Conservation (phyloP, 2,888 invertebrate species). For the Altica lythri region DNA sequence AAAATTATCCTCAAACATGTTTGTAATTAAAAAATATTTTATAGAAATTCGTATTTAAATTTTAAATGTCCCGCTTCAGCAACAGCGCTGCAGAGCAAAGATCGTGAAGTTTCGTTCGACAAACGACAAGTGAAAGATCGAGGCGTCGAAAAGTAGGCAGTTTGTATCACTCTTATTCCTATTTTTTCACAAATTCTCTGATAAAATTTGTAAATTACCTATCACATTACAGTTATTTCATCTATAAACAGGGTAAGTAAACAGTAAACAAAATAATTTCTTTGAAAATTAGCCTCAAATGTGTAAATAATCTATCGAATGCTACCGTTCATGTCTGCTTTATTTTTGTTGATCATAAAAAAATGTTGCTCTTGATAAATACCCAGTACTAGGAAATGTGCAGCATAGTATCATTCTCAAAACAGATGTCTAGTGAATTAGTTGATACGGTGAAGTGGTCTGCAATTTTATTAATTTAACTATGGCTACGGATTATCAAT, state of each 20-base stretch:
- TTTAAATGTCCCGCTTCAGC: conserved; percentile 1
- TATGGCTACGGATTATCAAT: conserved; percentile 53
- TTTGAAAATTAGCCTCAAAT: conserved; percentile 21
- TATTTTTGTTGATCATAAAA: conserved; percentile 47
- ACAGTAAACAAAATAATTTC: conserved; percentile 7
- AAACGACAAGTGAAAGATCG: conserved; percentile 18
- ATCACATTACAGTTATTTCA: conserved; percentile 31
- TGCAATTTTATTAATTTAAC: conserved; percentile 27
- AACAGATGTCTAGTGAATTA: conserved; percentile 33
- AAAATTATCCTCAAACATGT: too few species aligned
- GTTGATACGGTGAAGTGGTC: conserved; percentile 19
- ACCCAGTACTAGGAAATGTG: conserved; percentile 42
- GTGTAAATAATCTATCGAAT: conserved; percentile 36
- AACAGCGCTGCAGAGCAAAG: too few species aligned
- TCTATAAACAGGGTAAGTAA: conserved; percentile 36
- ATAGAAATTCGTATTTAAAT: neutral
- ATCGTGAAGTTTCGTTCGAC: conserved; percentile 2
- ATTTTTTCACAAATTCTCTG: conserved; percentile 34
- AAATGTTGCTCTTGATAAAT: conserved; percentile 45
- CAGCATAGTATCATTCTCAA: conserved; percentile 38
- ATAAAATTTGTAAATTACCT: conserved; percentile 32
- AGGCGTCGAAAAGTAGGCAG: conserved; percentile 25
- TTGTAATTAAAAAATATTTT: neutral
- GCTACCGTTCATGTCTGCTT: conserved; percentile 42
- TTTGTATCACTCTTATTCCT: conserved; percentile 35